Base-by-base conservation (phyloP, 2,888 invertebrate species). In the Fragum fragum region DNA sequence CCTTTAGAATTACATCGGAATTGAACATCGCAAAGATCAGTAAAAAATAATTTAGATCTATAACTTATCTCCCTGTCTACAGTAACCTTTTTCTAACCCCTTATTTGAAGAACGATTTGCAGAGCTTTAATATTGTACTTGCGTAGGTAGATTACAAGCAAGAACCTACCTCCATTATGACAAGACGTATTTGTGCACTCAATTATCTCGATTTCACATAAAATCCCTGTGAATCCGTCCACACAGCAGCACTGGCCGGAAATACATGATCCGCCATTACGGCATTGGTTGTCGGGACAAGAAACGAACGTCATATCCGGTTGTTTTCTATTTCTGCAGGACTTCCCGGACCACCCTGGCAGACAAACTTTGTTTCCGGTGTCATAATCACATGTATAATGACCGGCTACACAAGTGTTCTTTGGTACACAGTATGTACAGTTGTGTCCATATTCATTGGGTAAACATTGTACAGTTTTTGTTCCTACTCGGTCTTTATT, bases 141-240 rank as follows among this genome's bases (percentile, higher is more conserved):
- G n/a, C n/a, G n/a, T n/a, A n/a, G n/a, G n/a, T n/a, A n/a, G n/a
- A n/a, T n/a, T n/a, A n/a, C n/a, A n/a, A 39, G 39, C n/a, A 47
- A 26, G 18, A 59, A 76, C 76, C 53, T 55, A 82, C 87, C 87
- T 32, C 73, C 82, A 63, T 87, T 83, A 26, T 70, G 29, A 53
- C 87, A 87, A 0, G 85, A 81, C 23, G 73, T 57, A 32, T 80
- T 81, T 18, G 63, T 63, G 52, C 85, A 85, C 55, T 85, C 85
- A 36, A 85, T 81, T 2, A 79, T 79, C 63, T 87, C 85, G 28
- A 79, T 81, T 55, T 87, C 82, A 74, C 87, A 87, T 16, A 85
- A 72, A 7, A 76, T 57, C 0, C 87, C 87, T 1, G 81, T 85
- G 63, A 72, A 87, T 14, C 87, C 87, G 0, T 16, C 39, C 26